These are phyloP conservation scores for Oreocharis arfaki DNA, from an alignment of 2,113 vertebrate species.

Conservation along the genomic window DNA sequence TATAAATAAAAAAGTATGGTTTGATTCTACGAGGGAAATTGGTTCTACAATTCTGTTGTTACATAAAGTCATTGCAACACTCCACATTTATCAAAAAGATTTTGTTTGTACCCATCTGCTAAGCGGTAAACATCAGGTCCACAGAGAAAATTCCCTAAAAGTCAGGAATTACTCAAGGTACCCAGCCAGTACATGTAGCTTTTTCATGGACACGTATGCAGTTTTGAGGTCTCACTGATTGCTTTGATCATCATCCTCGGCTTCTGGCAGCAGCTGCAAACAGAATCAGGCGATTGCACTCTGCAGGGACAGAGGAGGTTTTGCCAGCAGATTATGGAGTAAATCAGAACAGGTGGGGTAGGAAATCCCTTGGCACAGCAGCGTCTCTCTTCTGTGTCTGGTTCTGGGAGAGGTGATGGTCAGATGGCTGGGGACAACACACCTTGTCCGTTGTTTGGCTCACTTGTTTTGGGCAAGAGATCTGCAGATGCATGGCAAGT, in stretches of 20 bases:
- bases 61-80: background rate
- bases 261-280: background rate
- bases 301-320: background rate
- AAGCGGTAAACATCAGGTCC: rapidly evolving
- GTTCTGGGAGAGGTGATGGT: background rate
- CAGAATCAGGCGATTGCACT: background rate
- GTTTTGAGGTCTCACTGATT: background rate
- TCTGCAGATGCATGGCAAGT: background rate
- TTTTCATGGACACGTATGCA: background rate
- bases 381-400: background rate
- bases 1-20: background rate
- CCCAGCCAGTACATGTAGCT: rapidly evolving
- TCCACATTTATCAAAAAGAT: background rate
- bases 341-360: background rate
- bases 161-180: background rate
- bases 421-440: background rate
- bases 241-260: background rate
- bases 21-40: background rate
- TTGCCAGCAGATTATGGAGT: background rate
- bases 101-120: background rate
- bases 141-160: background rate
- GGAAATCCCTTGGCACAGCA: background rate
- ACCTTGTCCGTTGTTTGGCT: background rate
- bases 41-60: background rate
- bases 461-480: background rate